Evolutionary conservation across 2,888 invertebrate genomes (phyloP).

Genomic region (Phlogophora meticulosa): DNA sequence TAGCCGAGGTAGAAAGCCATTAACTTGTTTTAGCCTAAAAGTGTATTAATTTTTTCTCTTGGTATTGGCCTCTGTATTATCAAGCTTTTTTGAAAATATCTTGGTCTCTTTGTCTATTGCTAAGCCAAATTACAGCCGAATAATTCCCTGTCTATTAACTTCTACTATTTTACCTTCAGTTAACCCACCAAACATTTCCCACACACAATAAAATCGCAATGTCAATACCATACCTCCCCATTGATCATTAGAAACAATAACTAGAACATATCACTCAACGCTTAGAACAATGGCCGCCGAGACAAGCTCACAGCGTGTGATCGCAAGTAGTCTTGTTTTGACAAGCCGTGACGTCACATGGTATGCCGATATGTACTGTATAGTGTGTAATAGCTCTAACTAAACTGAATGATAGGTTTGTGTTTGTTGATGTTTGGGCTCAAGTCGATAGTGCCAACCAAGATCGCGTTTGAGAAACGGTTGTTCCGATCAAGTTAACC

Average conservation of each 20-base stretch:
- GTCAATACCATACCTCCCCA: constrained; percentile 33
- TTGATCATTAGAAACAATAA: constrained; percentile 49
- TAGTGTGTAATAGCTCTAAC: constrained; percentile 1
- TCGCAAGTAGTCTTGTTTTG: constrained; percentile 63
- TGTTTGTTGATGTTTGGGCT: constrained; percentile 30
- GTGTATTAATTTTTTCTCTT: no score
- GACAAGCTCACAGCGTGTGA: constrained; percentile 53
- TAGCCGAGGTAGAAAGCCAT: no score
- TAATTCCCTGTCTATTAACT: background rate
- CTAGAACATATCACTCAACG: constrained; percentile 41
- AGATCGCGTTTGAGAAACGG: constrained; percentile 10
- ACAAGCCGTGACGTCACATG: constrained; percentile 50
- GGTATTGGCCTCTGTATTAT: no score
- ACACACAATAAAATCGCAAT: constrained; percentile 33
- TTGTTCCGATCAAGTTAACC: background rate
- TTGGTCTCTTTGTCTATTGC: background rate
- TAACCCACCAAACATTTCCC: constrained; percentile 1
- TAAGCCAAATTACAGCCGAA: background rate
- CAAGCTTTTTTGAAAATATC: background rate
- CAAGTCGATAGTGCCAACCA: constrained; percentile 27
- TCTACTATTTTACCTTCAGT: no score
- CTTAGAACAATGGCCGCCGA: constrained; percentile 46
- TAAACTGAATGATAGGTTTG: constrained; percentile 42
- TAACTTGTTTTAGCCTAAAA: no score
- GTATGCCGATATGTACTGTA: constrained; percentile 22